Percentiles rank a stretch among this genome's conserved stretches.
phyloP scores from a whole-genome alignment of 2,797 vertebrate species.

The Cuniculus paca region DNA sequence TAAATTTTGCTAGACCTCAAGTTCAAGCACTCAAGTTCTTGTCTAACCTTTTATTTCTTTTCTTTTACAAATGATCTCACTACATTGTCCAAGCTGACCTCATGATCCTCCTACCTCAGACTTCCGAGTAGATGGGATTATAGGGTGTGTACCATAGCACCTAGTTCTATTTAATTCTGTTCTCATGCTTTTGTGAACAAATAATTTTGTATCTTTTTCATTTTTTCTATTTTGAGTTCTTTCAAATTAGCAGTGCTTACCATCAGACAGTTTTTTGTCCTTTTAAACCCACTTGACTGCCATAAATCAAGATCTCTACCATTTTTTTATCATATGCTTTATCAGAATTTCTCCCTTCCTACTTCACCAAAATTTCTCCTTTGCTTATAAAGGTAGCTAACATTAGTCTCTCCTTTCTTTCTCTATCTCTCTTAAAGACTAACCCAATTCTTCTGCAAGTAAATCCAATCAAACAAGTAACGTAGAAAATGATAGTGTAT shows the following conservation, averaged over 20 bases:
- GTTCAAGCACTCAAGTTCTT: background rate
- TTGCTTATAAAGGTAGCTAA: conserved; percentile 2
- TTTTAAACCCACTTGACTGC: background rate
- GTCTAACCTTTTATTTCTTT: background rate
- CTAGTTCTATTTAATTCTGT: background rate
- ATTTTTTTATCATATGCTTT: background rate
- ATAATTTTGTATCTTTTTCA: background rate
- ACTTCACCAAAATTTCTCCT: background rate
- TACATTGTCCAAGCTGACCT: background rate
- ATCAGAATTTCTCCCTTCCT: background rate
- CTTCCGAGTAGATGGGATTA: background rate
- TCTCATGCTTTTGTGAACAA: background rate
- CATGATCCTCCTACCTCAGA: background rate
- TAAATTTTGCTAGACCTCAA: background rate
- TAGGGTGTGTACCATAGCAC: background rate
- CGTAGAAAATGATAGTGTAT: background rate
- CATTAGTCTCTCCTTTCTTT: background rate
- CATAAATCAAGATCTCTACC: background rate
- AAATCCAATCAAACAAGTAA: background rate
- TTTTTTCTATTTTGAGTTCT: background rate
- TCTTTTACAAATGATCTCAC: background rate
- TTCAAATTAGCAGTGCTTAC: conserved; percentile 2
- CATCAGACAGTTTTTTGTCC: background rate
- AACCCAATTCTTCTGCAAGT: background rate
- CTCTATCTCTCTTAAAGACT: background rate